A percentile compares a stretch with the other conserved stretches of the same genome.
Conservation (phyloP, 2,113 vertebrate species). For the Prionailurus viverrinus region DNA sequence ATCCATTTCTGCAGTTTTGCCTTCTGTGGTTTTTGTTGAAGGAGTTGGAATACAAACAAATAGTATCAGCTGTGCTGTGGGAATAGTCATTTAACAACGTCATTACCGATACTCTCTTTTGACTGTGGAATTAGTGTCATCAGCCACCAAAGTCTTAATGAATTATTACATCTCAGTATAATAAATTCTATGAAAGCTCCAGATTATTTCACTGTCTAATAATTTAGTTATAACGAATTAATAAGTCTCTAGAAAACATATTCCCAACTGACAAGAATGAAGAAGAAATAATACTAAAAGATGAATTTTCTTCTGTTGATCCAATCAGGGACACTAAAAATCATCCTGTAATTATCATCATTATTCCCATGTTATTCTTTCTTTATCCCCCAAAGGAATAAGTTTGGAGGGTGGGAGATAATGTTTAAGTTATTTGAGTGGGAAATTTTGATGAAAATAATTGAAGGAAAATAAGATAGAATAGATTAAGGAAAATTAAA, state of each 20-base stretch:
- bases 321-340: background rate
- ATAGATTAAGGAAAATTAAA: conserved; percentile 42
- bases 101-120: background rate
- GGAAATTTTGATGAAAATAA: conserved; percentile 45
- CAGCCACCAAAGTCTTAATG: background rate
- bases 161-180: background rate
- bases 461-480: conserved; percentile 9
- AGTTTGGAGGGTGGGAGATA: background rate
- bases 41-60: background rate
- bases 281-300: conserved; percentile 43
- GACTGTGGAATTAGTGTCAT: background rate
- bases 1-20: background rate
- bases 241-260: background rate
- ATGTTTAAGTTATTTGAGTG: background rate
- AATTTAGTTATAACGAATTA: conserved; percentile 19
- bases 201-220: background rate
- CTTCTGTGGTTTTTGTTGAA: background rate
- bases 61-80: background rate
- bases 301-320: conserved; percentile 28
- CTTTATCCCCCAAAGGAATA: background rate
- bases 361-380: background rate
- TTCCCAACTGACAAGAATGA: background rate
- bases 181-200: background rate
- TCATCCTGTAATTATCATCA: background rate
- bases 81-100: background rate